These are phyloP conservation scores for Lamprologus lemairii DNA, from an alignment of 2,113 vertebrate species.

Conservation along the genomic window DNA sequence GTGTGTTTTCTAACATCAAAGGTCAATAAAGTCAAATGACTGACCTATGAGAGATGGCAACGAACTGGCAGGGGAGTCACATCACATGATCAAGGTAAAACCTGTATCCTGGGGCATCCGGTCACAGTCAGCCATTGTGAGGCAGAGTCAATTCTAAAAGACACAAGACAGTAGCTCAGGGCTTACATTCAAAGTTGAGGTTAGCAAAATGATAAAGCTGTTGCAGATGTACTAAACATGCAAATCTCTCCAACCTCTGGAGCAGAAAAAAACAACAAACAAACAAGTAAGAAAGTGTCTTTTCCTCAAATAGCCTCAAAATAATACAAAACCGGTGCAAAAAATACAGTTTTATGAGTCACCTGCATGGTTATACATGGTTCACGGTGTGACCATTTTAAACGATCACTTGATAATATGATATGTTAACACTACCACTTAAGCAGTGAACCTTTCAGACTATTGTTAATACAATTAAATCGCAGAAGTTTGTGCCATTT, in stretches of 20 bases:
- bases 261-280: not conserved
- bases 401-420: not conserved
- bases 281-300: not conserved
- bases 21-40: constrained; percentile 2
- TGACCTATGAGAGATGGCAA: constrained; percentile 56
- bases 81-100: constrained; percentile 61
- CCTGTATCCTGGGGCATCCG: constrained; percentile 31
- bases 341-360: not conserved
- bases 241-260: not conserved
- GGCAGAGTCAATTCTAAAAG: constrained; percentile 43
- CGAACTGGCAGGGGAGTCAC: constrained; percentile 28
- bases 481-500: not conserved
- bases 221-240: not conserved
- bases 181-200: not conserved
- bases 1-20: not conserved
- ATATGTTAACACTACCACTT: not conserved
- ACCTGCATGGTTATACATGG: not conserved
- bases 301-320: not conserved
- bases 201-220: not conserved
- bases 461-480: not conserved
- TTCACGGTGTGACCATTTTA: not conserved
- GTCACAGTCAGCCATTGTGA: constrained; percentile 37
- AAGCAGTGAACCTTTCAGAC: not conserved
- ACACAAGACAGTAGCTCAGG: not conserved
- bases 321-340: not conserved